Percentiles rank a stretch among this genome's conserved stretches.
Conservation (phyloP, 1,140 invertebrate genomes). For the Zaprionus camerounensis region DNA sequence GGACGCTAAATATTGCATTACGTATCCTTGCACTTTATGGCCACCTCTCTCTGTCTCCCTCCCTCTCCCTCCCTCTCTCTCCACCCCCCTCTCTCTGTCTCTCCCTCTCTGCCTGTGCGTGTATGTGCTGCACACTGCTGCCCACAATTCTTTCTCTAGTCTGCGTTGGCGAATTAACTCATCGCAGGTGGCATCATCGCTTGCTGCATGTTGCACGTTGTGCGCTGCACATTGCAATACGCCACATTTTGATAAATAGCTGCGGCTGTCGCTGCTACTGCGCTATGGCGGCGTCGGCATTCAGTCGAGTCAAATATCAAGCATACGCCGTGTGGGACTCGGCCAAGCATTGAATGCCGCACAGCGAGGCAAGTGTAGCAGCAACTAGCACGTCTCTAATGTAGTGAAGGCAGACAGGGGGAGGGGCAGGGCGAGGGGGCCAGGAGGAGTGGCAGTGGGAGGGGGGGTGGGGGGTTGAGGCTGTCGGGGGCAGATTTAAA, state of each 20-base stretch:
- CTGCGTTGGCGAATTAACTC: constrained; percentile 34
- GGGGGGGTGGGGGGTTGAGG: background rate
- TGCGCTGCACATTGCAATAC: constrained; percentile 1
- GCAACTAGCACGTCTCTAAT: constrained; percentile 40
- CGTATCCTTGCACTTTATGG: constrained; percentile 80
- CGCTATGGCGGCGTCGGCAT: background rate
- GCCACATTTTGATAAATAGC: constrained; percentile 43
- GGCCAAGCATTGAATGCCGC: constrained; percentile 21
- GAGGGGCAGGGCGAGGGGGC: background rate
- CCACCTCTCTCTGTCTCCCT: background rate
- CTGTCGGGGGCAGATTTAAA: constrained; percentile 22
- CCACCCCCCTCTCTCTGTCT: too few species aligned
- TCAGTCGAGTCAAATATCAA: constrained; percentile 35
- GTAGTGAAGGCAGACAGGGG: background rate
- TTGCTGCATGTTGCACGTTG: background rate
- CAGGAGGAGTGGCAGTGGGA: background rate
- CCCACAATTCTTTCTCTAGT: too few species aligned
- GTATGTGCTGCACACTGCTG: too few species aligned
- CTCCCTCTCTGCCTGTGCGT: background rate
- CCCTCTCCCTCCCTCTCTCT: too few species aligned
- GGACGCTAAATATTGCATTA: constrained; percentile 81
- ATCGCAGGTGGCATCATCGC: constrained; percentile 21
- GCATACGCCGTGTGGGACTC: constrained; percentile 29
- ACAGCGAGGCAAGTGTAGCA: constrained; percentile 7
- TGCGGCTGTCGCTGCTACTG: constrained; percentile 4